phyloP scores from a whole-genome alignment of 2,797 vertebrate genomes.

The Selene dorsalis region DNA sequence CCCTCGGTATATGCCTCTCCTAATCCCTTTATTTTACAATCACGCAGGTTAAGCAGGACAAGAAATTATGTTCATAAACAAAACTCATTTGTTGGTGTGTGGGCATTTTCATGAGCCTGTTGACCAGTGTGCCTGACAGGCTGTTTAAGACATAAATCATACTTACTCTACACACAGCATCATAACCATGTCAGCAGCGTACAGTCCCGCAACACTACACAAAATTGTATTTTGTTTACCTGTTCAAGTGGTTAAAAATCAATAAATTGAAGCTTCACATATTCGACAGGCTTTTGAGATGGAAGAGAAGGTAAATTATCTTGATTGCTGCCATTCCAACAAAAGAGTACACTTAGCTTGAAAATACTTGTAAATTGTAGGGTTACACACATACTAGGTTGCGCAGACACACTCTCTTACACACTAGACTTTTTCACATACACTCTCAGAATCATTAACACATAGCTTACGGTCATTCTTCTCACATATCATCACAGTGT shows the following conservation, averaged over 20 bases:
- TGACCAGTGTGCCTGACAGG: background rate
- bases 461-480: background rate
- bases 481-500: background rate
- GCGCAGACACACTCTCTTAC: no score
- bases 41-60: background rate
- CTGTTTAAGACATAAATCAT: slow-evolving; percentile 21
- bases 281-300: background rate
- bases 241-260: background rate
- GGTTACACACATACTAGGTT: background rate
- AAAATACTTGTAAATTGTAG: no score
- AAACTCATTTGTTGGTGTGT: slow-evolving; percentile 15
- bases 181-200: background rate
- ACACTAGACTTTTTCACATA: background rate
- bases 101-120: background rate
- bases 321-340: background rate
- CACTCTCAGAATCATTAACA: background rate
- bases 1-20: background rate
- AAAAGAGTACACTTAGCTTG: background rate
- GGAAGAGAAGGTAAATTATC: background rate
- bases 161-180: slow-evolving; percentile 1
- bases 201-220: background rate
- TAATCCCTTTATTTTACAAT: slow-evolving; percentile 11
- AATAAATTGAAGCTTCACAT: background rate
- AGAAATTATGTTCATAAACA: background rate
- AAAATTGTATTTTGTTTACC: background rate